Evolutionary conservation across 2,888 invertebrate genomes (phyloP).

Genomic region (Hypolimnas misippus): DNA sequence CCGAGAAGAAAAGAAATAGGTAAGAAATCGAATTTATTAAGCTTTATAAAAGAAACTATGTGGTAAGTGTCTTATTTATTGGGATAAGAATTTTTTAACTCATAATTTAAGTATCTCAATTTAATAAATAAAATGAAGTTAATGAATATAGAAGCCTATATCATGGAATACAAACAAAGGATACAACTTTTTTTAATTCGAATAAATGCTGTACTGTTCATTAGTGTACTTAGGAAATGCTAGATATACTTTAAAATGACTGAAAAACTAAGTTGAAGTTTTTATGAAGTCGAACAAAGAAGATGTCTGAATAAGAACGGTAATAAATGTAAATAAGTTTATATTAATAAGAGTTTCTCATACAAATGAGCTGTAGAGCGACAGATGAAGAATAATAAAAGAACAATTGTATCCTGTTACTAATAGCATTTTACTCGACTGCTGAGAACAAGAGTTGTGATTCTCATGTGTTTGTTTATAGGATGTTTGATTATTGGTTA

Average conservation of each 20-base stretch:
- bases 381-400: constrained; percentile 5
- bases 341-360: constrained; percentile 49
- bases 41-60: too few species aligned
- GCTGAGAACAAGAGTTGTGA: too few species aligned
- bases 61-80: too few species aligned
- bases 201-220: neutral
- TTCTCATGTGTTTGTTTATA: too few species aligned
- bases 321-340: constrained; percentile 58
- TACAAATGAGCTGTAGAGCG: constrained; percentile 47
- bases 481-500: too few species aligned
- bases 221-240: constrained; percentile 27
- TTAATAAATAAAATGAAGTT: neutral
- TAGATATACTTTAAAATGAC: constrained; percentile 19
- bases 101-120: neutral
- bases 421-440: too few species aligned
- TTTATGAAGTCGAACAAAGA: constrained; percentile 50
- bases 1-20: too few species aligned
- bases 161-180: too few species aligned
- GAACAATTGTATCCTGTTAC: too few species aligned
- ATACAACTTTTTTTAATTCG: constrained; percentile 10
- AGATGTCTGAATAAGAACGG: constrained; percentile 56
- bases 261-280: constrained; percentile 46
- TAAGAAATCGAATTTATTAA: too few species aligned
- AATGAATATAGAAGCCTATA: too few species aligned
- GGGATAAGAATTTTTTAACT: too few species aligned